Evolutionary conservation across 2,888 invertebrate species (phyloP).

Genomic region (Diplazon laetatorius): DNA sequence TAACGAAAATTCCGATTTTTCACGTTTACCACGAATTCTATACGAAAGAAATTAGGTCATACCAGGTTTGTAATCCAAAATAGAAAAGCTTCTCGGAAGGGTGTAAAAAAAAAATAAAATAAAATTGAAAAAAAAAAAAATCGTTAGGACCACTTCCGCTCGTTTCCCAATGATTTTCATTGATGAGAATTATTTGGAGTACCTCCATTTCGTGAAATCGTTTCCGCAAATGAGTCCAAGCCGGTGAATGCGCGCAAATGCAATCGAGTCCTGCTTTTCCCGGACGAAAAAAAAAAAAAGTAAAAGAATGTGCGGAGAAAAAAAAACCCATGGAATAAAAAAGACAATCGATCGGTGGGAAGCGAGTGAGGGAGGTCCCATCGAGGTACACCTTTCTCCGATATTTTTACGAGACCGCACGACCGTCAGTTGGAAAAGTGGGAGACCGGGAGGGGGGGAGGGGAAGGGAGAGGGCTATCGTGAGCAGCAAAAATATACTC

Average conservation of each 20-base stretch:
- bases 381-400: constrained; percentile 48
- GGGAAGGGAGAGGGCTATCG: constrained; percentile 54
- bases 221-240: constrained; percentile 1
- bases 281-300: no score
- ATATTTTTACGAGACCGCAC: constrained; percentile 49
- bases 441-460: no score
- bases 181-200: constrained; percentile 13
- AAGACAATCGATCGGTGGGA: constrained; percentile 3
- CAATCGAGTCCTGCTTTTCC: no score
- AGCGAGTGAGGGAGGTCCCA: constrained; percentile 3
- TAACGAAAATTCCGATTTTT: background rate
- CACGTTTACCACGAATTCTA: background rate
- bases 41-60: background rate
- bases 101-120: no score
- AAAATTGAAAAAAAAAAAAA: no score
- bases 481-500: constrained; percentile 60
- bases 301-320: no score
- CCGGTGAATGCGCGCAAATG: no score
- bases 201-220: background rate
- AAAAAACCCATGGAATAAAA: no score
- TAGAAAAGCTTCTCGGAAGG: no score
- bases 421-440: constrained; percentile 47
- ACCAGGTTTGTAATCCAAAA: no score
- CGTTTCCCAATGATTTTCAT: constrained; percentile 2
- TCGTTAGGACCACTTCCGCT: background rate